Conservation (phyloP, 2,888 invertebrate species). For the Drosophila anomalata region DNA sequence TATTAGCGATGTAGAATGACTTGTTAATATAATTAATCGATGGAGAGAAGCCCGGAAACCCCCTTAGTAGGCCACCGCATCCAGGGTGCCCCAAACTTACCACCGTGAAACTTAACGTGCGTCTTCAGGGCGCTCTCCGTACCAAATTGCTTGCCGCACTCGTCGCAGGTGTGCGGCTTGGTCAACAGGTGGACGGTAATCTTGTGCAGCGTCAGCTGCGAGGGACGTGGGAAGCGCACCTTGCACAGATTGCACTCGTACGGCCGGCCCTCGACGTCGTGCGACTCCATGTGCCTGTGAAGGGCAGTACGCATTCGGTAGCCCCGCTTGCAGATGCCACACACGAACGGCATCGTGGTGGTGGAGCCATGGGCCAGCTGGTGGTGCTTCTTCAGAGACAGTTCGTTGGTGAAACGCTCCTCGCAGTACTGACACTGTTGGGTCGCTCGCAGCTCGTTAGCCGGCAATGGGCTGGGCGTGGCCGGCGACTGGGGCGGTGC, state of each 20-base stretch:
- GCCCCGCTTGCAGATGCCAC: slow-evolving; percentile 77
- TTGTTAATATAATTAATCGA: slow-evolving; percentile 12
- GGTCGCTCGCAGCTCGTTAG: slow-evolving; percentile 61
- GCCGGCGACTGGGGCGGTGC: slow-evolving; percentile 26
- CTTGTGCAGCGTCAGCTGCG: slow-evolving; percentile 80
- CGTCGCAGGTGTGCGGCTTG: slow-evolving; percentile 77
- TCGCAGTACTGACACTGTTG: slow-evolving; percentile 77
- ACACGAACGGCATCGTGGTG: slow-evolving; percentile 74
- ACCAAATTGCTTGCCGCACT: slow-evolving; percentile 81
- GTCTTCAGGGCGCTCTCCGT: slow-evolving; percentile 81
- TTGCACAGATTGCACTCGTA: slow-evolving; percentile 77
- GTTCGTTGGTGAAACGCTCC: slow-evolving; percentile 76
- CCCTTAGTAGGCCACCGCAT: slow-evolving; percentile 51
- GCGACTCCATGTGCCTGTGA: slow-evolving; percentile 81
- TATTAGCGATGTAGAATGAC: neutral
- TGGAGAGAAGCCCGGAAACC: slow-evolving; percentile 37
- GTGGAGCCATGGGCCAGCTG: slow-evolving; percentile 76
- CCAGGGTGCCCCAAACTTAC: slow-evolving; percentile 62
- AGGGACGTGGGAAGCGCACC: slow-evolving; percentile 80
- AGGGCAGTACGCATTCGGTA: slow-evolving; percentile 80
- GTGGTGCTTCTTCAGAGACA: slow-evolving; percentile 78
- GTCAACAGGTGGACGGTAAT: slow-evolving; percentile 80
- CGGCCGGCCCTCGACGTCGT: slow-evolving; percentile 79
- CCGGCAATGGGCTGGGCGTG: slow-evolving; percentile 22
- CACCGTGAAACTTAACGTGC: slow-evolving; percentile 79